Base-by-base conservation (phyloP, 53 echinoderm and acorn worm genomes). In the Echinometra lucunter region DNA sequence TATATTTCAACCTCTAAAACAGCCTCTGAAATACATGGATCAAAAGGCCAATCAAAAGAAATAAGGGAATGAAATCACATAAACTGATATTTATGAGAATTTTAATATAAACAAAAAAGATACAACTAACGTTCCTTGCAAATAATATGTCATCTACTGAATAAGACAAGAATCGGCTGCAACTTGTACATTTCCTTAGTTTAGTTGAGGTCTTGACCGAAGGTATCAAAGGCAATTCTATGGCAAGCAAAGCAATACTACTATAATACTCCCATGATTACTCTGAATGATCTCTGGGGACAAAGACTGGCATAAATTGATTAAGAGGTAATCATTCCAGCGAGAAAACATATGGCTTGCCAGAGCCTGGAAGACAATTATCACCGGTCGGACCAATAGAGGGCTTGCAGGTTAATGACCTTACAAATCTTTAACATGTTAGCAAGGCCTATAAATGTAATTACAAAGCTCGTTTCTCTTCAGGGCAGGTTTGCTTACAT, bases 381-480 rank as follows among this genome's bases (percentile, higher is more conserved):
- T 78, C 78, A 78, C 78, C 6, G 19, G 28, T 42, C 78, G 3
- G 21, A 23, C 78, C 38, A 17, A 75, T 40, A 78, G 38, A 78
- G 35, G 35, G 19, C 78, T 4, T 4, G 19, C 21, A 78, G 78
- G 78, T 78, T 30, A 78, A 78, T 23, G 78, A 78, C 78, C 78
- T 78, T 38, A 18, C 40, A 40, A 40, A 42, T 1, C 42, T 4
- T 7, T 23, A 19, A 18, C 78, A 17, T 42, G 42, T 78, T 42
- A 78, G 78, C 38, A 42, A 17, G 38, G 42, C 78, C 78, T 78
- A 78, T 78, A 78, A 78, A 78, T 78, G 42, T 42, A 78, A 78
- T 78, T 78, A 40, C 21, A 19, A 21, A 37, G 40, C 38, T 78
- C 42, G 40, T 78, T 38, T 78, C 40, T 37, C 40, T 78, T 78